These are phyloP conservation scores for Cercopithecus diana DNA, from an alignment of 2,797 vertebrate genomes.

Conservation along the genomic window DNA sequence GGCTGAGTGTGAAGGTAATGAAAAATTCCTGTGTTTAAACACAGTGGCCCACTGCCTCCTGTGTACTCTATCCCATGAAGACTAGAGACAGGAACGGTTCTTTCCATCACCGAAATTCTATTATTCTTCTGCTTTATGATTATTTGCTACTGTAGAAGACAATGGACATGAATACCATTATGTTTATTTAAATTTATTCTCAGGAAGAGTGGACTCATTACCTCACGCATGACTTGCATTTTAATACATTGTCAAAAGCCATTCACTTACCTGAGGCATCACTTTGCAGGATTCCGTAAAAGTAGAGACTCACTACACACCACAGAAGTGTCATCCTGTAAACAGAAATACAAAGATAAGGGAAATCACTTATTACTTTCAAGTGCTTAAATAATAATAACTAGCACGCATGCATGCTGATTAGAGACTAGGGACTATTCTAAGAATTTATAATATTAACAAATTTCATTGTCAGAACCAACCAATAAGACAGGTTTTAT, in stretches of 20 bases:
- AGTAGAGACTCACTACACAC: constrained; percentile 72
- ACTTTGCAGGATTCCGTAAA: constrained; percentile 67
- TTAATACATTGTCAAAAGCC: not conserved
- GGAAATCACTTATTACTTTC: not conserved
- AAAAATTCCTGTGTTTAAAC: not conserved
- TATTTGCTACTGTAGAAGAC: not conserved
- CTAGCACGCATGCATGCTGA: not conserved
- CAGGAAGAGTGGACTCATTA: not conserved
- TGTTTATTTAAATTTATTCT: constrained; percentile 18
- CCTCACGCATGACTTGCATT: not conserved
- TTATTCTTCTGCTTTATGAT: not conserved
- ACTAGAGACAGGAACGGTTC: not conserved
- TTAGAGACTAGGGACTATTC: not conserved
- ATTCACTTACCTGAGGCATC: constrained; percentile 82
- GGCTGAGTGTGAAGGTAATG: not conserved
- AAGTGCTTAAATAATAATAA: not conserved
- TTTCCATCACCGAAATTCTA: not conserved
- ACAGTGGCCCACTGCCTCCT: not conserved
- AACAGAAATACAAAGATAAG: constrained; percentile 66
- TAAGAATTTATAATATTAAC: not conserved
- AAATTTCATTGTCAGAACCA: not conserved
- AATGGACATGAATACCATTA: not conserved
- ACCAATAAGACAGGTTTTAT: fast-evolving
- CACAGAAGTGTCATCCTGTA: constrained; percentile 84
- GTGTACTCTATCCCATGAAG: not conserved